phyloP scores from a whole-genome alignment of 2,888 invertebrate genomes.

The Meteorus colon region DNA sequence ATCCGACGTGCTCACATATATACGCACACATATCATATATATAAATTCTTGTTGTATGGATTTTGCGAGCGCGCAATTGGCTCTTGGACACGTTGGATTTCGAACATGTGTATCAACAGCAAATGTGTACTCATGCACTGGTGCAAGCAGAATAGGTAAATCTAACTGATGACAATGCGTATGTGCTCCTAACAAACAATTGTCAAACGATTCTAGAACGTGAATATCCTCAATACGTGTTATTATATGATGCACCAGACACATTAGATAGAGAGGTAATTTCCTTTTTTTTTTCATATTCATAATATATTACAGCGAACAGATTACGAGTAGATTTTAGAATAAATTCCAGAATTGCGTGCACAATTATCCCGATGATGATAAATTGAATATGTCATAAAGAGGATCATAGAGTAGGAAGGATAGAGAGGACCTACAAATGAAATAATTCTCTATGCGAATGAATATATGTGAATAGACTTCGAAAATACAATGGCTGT shows the following conservation, averaged over 20 bases:
- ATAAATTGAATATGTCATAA: not conserved
- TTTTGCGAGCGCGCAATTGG: not conserved
- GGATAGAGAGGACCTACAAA: too few relatives aligned
- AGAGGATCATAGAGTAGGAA: not conserved
- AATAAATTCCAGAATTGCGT: too few relatives aligned
- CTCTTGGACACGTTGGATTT: not conserved
- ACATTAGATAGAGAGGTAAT: too few relatives aligned
- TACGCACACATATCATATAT: not conserved
- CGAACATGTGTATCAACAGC: conserved; percentile 8
- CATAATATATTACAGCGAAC: too few relatives aligned
- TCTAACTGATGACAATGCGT: not conserved
- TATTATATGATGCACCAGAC: not conserved
- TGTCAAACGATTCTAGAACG: not conserved
- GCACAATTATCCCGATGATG: not conserved
- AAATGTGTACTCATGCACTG: conserved; percentile 12
- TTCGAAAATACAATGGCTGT: conserved; percentile 28
- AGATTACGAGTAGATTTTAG: too few relatives aligned
- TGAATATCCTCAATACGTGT: not conserved
- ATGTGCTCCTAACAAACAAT: conserved; percentile 6
- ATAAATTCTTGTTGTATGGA: conserved; percentile 5
- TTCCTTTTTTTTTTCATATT: too few relatives aligned
- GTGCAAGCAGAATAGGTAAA: not conserved
- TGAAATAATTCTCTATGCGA: not conserved
- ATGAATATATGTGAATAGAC: conserved; percentile 4
- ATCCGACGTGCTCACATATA: conserved; percentile 27